Evolutionary conservation across 2,888 invertebrate genomes (phyloP), one percentile per base, ranked within the genome.

Genomic region (Copidosoma aretas): DNA sequence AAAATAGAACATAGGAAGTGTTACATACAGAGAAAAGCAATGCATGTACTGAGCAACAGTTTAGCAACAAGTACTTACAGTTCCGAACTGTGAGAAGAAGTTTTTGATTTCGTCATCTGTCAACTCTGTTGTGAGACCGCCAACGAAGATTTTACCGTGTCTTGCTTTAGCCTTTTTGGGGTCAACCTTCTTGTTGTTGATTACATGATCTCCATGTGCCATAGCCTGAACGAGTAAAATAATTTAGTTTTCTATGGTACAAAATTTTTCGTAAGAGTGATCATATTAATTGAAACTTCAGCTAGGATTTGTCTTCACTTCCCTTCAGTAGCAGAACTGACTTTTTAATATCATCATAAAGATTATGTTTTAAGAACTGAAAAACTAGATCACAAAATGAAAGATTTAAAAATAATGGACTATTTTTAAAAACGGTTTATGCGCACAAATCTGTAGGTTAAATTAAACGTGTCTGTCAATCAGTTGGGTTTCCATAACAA

Each of bases 131-230:
- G 95, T 94, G 73, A 98, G 89, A 72, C 97, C 97, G 57, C 97
- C 97, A 72, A 97, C 97, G 85, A 98, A 98, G 78, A 98, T 95
- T 86, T 98, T 98, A 60, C 95, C 95, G 79, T 95, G 94, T 76
- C 95, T 88, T 0, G 97, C 96, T 85, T 97, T 97, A 5, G 97
- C 96, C 84, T 95, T 94, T 85, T 97, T 96, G 57, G 97, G 95
- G 84, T 97, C 96, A 74, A 97, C 95, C 85, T 95, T 95, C 84
- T 97, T 96, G 81, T 93, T 94, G 86, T 97, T 95, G 77, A 98
- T 94, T 71, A 93, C 90, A 85, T 98, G 97, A 78, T 95, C 94
- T 25, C 92, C 92, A 46, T 91, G 92, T 63, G 90, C 90, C 84
- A 93, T 91, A 63, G 86, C 86, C 86, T 87, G 71, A n/a, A 77